Percentiles rank a stretch among this genome's conserved stretches.
Conservation (phyloP, 35 echinoderm and acorn worm species). For the Hemicentrotus pulcherrimus region DNA sequence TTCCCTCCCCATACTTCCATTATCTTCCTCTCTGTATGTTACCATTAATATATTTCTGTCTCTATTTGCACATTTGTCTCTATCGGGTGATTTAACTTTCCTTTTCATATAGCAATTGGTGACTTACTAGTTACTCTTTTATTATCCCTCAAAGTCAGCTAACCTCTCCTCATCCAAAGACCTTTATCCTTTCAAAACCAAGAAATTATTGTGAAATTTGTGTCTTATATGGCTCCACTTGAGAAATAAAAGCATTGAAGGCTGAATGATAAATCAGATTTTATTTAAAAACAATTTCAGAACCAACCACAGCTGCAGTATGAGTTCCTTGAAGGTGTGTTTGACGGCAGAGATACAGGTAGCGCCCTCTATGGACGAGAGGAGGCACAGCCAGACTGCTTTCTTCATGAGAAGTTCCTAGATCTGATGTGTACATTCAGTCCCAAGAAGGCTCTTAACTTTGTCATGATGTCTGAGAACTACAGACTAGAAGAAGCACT, state of each 20-base stretch:
- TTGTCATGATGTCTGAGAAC: constrained; percentile 79
- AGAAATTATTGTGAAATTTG: neutral
- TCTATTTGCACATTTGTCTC: too few relatives aligned
- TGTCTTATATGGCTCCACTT: neutral
- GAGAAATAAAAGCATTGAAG: neutral
- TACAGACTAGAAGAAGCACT: constrained; percentile 92
- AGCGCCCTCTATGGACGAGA: constrained; percentile 58
- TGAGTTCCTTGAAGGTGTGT: constrained; percentile 90
- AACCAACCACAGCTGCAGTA: constrained; percentile 72
- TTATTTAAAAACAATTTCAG: constrained; percentile 6
- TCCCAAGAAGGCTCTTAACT: constrained; percentile 68
- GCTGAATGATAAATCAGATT: neutral
- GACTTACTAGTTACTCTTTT: too few relatives aligned
- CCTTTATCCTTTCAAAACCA: neutral
- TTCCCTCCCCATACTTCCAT: too few relatives aligned
- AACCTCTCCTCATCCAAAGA: too few relatives aligned
- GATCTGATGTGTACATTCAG: constrained; percentile 88
- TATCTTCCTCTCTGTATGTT: too few relatives aligned
- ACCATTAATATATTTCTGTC: too few relatives aligned
- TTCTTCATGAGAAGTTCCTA: constrained; percentile 88
- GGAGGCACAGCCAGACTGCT: constrained; percentile 69
- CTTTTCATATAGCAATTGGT: too few relatives aligned
- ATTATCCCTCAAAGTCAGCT: too few relatives aligned
- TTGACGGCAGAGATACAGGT: constrained; percentile 74
- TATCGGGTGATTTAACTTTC: too few relatives aligned